Evolutionary conservation across 2,113 vertebrate genomes (phyloP).

Genomic region (Cyphomyrus discorhynchus): DNA sequence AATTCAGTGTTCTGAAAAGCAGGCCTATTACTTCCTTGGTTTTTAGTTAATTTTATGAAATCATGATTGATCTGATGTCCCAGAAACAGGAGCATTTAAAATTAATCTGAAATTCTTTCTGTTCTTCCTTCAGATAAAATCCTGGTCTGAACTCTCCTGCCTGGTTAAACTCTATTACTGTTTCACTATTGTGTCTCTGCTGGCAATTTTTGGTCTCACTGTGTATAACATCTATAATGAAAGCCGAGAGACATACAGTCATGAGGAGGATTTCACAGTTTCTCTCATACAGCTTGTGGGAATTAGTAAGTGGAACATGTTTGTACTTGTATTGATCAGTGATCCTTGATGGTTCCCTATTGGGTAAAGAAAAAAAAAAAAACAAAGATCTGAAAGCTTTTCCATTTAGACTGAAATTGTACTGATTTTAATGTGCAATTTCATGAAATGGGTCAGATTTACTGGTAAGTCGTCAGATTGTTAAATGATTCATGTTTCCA

Average conservation of each 20-base stretch:
- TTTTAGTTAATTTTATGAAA: not conserved
- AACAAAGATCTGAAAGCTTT: not conserved
- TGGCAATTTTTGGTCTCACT: conserved; percentile 64
- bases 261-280: conserved; percentile 66
- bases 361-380: not conserved
- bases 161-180: conserved; percentile 67
- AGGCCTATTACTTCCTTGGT: no score
- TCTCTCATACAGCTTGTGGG: conserved; percentile 74
- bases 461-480: not conserved
- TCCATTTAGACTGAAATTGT: not conserved
- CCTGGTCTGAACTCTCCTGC: conserved; percentile 64
- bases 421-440: not conserved
- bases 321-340: not conserved
- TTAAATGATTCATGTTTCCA: not conserved
- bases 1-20: not conserved
- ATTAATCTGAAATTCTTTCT: not conserved
- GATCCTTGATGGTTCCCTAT: not conserved
- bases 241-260: conserved; percentile 19
- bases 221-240: conserved; percentile 59
- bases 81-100: not conserved
- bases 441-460: not conserved
- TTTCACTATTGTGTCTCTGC: conserved; percentile 61
- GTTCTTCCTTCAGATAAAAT: conserved; percentile 60
- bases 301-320: conserved; percentile 58
- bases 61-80: not conserved